Evolutionary conservation across 2,113 vertebrate species (phyloP).

Genomic region (Lates calcarifer): DNA sequence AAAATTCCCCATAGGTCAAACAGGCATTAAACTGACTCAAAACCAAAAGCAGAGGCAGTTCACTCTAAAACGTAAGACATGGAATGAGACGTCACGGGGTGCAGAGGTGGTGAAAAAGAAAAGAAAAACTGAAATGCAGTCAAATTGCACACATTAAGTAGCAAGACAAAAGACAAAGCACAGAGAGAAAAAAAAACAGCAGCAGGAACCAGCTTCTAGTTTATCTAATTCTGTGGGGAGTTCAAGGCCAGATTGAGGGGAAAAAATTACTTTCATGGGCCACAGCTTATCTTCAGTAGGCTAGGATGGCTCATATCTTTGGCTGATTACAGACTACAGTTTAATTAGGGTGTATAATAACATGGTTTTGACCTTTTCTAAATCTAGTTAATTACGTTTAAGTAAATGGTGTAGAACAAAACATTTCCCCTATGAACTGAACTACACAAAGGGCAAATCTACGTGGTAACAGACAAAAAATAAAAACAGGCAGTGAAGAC

Average conservation of each 20-base stretch:
- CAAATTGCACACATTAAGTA: constrained; percentile 12
- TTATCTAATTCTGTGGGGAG: constrained; percentile 33
- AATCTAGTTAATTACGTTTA: constrained; percentile 22
- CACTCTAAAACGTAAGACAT: constrained; percentile 19
- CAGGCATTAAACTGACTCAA: constrained; percentile 37
- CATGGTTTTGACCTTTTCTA: constrained; percentile 5
- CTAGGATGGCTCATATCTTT: constrained; percentile 16
- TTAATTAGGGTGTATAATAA: constrained; percentile 17
- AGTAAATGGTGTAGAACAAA: constrained; percentile 17
- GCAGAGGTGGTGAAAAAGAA: constrained; percentile 25
- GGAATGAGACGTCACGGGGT: constrained; percentile 37
- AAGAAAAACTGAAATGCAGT: background rate
- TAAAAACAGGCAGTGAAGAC: constrained; percentile 56
- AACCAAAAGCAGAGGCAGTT: constrained; percentile 47
- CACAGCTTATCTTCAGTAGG: constrained; percentile 22
- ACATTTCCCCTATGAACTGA: constrained; percentile 9
- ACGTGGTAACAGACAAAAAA: constrained; percentile 35
- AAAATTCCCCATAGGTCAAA: constrained; percentile 11
- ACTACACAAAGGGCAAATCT: constrained; percentile 36
- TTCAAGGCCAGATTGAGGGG: constrained; percentile 15
- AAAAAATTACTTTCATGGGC: constrained; percentile 19
- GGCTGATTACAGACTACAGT: constrained; percentile 22
- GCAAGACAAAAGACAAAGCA: constrained; percentile 39
- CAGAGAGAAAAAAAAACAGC: constrained; percentile 11
- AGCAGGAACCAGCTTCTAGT: constrained; percentile 21